Percentiles rank a stretch among this genome's conserved stretches.
Evolutionary conservation across 2,113 vertebrate genomes (phyloP).

Genomic region (Circaetus gallicus): DNA sequence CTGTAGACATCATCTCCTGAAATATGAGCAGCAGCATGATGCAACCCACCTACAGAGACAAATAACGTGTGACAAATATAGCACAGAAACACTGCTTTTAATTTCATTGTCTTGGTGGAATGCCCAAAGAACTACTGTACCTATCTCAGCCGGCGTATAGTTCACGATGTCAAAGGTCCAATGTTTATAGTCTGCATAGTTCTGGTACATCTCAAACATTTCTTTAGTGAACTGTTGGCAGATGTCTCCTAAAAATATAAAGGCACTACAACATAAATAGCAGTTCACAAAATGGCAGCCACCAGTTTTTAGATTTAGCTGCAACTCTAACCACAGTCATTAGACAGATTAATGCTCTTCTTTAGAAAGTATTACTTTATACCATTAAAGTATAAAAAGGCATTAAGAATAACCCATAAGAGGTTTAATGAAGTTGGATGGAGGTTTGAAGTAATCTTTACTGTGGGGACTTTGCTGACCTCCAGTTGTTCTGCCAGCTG

Average conservation of each 20-base stretch:
- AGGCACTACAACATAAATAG: neutral
- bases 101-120: neutral
- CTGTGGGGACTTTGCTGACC: slow-evolving; percentile 73
- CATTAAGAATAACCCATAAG: neutral
- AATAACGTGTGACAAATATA: neutral
- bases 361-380: neutral
- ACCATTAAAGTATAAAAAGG: neutral
- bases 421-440: neutral
- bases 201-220: slow-evolving; percentile 93
- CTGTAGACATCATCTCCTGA: slow-evolving; percentile 83
- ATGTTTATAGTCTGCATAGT: slow-evolving; percentile 81
- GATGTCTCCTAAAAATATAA: slow-evolving; percentile 85
- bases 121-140: slow-evolving; percentile 57
- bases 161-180: slow-evolving; percentile 90
- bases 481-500: slow-evolving; percentile 92
- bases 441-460: slow-evolving; percentile 5
- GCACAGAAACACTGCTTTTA: neutral
- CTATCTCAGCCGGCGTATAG: slow-evolving; percentile 83
- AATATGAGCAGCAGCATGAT: slow-evolving; percentile 89
- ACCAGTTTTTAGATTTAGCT: neutral
- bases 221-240: slow-evolving; percentile 95
- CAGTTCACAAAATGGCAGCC: neutral
- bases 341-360: neutral
- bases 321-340: neutral
- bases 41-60: slow-evolving; percentile 83